Evolutionary conservation across 2,113 vertebrate species (phyloP).

Genomic region (Brachypodius melanocephalos): DNA sequence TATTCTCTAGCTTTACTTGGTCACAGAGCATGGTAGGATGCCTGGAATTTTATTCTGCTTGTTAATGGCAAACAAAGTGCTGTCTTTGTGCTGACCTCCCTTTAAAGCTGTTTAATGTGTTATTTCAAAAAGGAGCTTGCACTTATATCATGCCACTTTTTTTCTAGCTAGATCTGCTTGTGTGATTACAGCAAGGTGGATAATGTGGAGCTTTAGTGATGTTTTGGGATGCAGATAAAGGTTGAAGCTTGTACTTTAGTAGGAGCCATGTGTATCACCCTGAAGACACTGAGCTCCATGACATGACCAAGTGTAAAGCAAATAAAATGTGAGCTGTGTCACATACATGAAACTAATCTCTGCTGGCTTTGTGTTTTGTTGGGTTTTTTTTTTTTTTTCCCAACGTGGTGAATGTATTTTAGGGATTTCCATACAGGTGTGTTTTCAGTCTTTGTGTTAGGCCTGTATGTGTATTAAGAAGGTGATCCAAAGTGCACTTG

Average conservation of each 20-base stretch:
- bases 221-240: neutral
- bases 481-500: neutral
- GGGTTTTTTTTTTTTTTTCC: neutral
- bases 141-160: neutral
- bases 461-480: rapidly evolving
- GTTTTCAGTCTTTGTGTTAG: neutral
- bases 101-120: neutral
- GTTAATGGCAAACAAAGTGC: neutral
- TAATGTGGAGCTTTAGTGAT: neutral
- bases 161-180: neutral
- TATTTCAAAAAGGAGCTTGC: neutral
- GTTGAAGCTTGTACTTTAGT: neutral
- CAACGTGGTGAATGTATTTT: neutral
- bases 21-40: neutral
- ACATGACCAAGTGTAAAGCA: neutral
- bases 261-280: neutral
- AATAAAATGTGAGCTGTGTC: neutral
- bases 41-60: neutral
- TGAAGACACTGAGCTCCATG: conserved; percentile 7
- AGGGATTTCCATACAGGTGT: neutral
- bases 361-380: neutral
- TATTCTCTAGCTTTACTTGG: neutral
- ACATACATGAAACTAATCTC: neutral
- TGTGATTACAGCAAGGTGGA: neutral
- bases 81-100: neutral